phyloP scores from a whole-genome alignment of 2,797 vertebrate genomes.

The Gallinago solitaria region DNA sequence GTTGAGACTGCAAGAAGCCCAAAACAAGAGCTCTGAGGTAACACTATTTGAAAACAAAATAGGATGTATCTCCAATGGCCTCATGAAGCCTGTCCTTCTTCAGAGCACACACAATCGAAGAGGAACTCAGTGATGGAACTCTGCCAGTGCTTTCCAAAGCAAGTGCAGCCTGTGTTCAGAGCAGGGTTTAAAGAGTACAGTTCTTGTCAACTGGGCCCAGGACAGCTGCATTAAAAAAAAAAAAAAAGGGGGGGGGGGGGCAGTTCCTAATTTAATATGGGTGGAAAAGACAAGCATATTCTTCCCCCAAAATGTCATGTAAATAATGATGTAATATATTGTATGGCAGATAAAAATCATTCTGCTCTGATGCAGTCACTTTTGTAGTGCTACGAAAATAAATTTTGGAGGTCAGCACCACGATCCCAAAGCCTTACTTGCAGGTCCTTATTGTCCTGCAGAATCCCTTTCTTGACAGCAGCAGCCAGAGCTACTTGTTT shows the following conservation, averaged over 20 bases:
- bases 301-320: not conserved
- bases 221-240: not conserved
- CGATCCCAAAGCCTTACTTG: not conserved
- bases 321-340: not conserved
- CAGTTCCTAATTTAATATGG: not conserved
- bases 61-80: not conserved
- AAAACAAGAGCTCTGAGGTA: not conserved
- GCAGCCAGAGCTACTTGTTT: not conserved
- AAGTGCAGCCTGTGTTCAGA: not conserved
- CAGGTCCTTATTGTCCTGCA: not conserved
- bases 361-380: not conserved
- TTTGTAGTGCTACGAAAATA: not conserved
- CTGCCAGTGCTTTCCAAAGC: not conserved
- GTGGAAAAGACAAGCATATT: not conserved
- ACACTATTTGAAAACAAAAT: too few species aligned
- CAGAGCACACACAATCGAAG: rapidly evolving
- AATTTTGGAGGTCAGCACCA: not conserved
- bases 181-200: not conserved
- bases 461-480: not conserved
- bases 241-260: not conserved
- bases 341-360: not conserved
- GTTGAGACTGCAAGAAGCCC: not conserved
- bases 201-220: not conserved
- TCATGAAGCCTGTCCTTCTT: not conserved
- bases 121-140: not conserved